Percentiles rank a stretch among this genome's conserved stretches.
These are phyloP conservation scores for Hydroisotoma schaefferi DNA, from an alignment of 2,888 invertebrate species.

Conservation along the genomic window DNA sequence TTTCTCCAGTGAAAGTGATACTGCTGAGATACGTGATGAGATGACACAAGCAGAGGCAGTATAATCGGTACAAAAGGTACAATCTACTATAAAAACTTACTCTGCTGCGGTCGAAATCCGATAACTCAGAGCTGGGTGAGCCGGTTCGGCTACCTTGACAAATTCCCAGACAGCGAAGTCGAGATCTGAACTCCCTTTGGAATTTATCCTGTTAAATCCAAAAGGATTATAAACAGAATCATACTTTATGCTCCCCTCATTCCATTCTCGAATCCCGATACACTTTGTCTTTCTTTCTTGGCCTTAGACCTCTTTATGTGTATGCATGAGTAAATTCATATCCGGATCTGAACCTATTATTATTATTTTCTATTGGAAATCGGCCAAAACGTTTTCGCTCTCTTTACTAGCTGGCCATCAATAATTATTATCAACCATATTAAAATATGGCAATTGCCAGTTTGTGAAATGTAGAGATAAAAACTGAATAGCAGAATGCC, in stretches of 20 bases:
- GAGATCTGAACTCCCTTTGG: constrained; percentile 70
- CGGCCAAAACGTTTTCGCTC: background rate
- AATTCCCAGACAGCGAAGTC: constrained; percentile 55
- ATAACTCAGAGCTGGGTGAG: constrained; percentile 36
- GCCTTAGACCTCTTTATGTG: no score
- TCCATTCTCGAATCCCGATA: no score
- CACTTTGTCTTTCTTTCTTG: no score
- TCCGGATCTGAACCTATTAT: background rate
- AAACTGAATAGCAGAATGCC: no score
- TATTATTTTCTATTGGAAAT: background rate
- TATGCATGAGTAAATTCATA: background rate
- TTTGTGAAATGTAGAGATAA: no score
- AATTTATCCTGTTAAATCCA: constrained; percentile 64
- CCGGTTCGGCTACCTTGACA: constrained; percentile 28
- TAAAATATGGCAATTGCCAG: background rate
- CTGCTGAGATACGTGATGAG: no score
- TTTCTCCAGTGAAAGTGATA: no score
- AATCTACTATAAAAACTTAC: no score
- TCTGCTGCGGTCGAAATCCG: constrained; percentile 41
- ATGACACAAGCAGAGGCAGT: no score
- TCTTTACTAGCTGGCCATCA: background rate
- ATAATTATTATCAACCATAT: background rate
- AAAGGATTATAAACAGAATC: no score
- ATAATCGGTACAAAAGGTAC: no score
- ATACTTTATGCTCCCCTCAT: no score